These are phyloP conservation scores for Aphaenogaster ashmeadi DNA, from an alignment of 1,140 invertebrate genomes.

Conservation along the genomic window DNA sequence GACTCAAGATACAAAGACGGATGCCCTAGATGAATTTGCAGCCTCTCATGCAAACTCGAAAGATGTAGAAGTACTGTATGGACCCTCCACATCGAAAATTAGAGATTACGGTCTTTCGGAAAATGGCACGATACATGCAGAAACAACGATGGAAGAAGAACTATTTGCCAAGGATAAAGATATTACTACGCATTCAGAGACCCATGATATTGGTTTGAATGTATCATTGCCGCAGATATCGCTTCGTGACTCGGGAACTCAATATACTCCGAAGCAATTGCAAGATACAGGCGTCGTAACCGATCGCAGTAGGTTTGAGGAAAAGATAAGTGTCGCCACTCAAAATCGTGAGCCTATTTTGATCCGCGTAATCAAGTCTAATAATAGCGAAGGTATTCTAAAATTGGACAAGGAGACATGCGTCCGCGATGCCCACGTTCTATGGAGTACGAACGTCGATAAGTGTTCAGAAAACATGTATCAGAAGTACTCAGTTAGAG, in stretches of 20 bases:
- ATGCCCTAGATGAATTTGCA: background rate
- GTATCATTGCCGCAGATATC: background rate
- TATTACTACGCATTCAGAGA: background rate
- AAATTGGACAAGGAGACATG: conserved; percentile 49
- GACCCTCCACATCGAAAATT: background rate
- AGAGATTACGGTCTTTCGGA: background rate
- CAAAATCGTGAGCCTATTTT: conserved; percentile 63
- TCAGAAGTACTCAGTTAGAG: background rate
- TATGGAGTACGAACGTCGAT: background rate
- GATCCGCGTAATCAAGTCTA: conserved; percentile 61
- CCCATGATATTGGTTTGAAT: conserved; percentile 34
- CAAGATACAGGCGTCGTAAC: background rate
- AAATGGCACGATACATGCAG: background rate
- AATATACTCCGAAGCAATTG: background rate
- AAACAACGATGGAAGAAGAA: background rate
- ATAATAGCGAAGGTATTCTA: background rate
- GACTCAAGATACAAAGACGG: background rate
- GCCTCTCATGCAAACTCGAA: background rate
- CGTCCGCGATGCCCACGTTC: conserved; percentile 1
- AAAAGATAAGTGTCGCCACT: conserved; percentile 47
- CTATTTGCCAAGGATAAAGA: conserved; percentile 16
- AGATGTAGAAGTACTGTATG: background rate
- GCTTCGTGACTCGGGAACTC: conserved; percentile 6
- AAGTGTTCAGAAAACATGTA: background rate
- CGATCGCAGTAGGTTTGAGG: background rate